A percentile compares a stretch with the other conserved stretches of the same genome.
phyloP scores from a whole-genome alignment of 2,888 invertebrate genomes.

The Luperina nickerlii region DNA sequence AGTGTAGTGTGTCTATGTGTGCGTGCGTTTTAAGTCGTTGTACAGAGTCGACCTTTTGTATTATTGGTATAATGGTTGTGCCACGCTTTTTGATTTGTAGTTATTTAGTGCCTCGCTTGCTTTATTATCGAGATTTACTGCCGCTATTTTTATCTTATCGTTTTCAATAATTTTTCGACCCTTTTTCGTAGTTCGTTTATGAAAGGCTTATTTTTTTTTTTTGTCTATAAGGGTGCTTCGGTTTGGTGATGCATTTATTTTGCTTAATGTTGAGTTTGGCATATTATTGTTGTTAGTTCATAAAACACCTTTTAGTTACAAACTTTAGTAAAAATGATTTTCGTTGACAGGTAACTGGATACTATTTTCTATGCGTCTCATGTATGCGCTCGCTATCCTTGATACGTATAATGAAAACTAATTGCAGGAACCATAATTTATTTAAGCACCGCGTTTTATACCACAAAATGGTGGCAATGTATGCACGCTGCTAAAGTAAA shows the following conservation, averaged over 20 bases:
- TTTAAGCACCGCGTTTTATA: constrained; percentile 48
- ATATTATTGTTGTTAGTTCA: not conserved
- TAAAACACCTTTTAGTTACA: not conserved
- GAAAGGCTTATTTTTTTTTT: constrained; percentile 20
- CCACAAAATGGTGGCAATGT: constrained; percentile 47
- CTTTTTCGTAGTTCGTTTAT: constrained; percentile 27
- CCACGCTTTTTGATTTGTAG: constrained; percentile 42
- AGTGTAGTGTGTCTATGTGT: not conserved
- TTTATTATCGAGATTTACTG: constrained; percentile 35
- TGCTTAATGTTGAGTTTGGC: not conserved
- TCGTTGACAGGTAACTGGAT: not conserved
- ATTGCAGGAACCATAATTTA: constrained; percentile 41
- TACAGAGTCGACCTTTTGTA: constrained; percentile 2
- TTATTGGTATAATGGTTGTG: not conserved
- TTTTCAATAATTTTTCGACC: constrained; percentile 39
- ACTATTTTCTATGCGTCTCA: not conserved
- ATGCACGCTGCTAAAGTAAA: constrained; percentile 34
- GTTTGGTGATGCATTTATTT: not conserved
- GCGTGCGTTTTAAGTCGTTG: not conserved
- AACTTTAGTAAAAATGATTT: not conserved
- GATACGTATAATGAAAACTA: constrained; percentile 45
- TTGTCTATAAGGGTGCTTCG: not conserved
- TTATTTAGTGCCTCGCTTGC: constrained; percentile 44
- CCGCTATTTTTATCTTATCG: constrained; percentile 36
- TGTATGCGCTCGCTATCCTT: constrained; percentile 16